phyloP scores from a whole-genome alignment of 2,888 invertebrate species.

The Mythimna albipuncta region DNA sequence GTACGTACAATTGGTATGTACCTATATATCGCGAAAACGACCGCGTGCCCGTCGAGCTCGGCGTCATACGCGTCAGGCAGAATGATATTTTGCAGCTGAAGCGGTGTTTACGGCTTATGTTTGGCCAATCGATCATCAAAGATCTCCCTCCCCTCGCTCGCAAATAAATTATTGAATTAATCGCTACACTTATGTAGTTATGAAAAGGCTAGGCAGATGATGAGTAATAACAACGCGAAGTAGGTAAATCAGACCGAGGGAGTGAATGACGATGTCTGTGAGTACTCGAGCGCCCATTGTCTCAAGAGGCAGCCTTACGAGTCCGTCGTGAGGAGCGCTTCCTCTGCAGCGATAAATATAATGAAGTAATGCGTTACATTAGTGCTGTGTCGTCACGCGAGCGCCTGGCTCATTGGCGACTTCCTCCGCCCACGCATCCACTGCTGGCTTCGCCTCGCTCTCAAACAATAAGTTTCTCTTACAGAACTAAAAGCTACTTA shows the following conservation, averaged over 20 bases:
- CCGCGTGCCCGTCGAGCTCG: not conserved
- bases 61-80: slow-evolving; percentile 14
- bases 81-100: slow-evolving; percentile 65
- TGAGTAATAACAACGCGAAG: not conserved
- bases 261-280: not conserved
- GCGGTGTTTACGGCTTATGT: slow-evolving; percentile 39
- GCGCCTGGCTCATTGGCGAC: slow-evolving; percentile 67
- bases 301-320: slow-evolving; percentile 61
- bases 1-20: too few species aligned
- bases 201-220: not conserved
- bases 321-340: slow-evolving; percentile 65
- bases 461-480: slow-evolving; percentile 13
- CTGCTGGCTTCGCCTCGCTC: slow-evolving; percentile 4
- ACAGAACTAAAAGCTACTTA: slow-evolving; percentile 10
- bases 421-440: slow-evolving; percentile 65
- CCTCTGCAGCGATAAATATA: slow-evolving; percentile 58
- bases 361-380: slow-evolving; percentile 69
- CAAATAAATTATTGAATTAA: slow-evolving; percentile 22
- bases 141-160: slow-evolving; percentile 8
- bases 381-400: slow-evolving; percentile 57
- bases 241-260: not conserved
- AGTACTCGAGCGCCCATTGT: slow-evolving; percentile 32
- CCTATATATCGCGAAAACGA: not conserved
- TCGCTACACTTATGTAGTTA: slow-evolving; percentile 1
- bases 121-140: slow-evolving; percentile 33